phyloP scores from a whole-genome alignment of 2,888 invertebrate species.

The Lasioglossum malachurum region DNA sequence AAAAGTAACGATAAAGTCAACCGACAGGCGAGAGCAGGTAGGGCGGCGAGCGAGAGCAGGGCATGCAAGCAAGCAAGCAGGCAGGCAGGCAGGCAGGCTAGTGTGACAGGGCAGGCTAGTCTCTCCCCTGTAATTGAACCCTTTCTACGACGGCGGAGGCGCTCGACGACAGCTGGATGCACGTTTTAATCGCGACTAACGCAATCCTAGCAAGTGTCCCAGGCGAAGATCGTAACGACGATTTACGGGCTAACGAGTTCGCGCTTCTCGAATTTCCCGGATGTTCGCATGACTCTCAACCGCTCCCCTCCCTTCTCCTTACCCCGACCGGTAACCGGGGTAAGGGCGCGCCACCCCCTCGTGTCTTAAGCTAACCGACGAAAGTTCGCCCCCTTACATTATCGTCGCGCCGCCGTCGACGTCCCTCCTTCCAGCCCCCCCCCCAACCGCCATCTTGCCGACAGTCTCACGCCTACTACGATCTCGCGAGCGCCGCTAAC shows the following conservation, averaged over 20 bases:
- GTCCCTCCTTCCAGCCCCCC: conserved; percentile 10
- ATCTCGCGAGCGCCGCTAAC: conserved; percentile 69
- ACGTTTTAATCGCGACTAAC: conserved; percentile 55
- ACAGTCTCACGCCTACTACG: conserved; percentile 37
- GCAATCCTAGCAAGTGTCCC: conserved; percentile 47
- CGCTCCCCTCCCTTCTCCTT: neutral
- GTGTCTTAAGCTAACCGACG: conserved; percentile 58
- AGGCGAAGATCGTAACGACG: conserved; percentile 40
- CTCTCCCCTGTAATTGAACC: conserved; percentile 49
- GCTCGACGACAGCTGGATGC: conserved; percentile 48
- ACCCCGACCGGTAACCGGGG: neutral
- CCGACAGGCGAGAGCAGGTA: neutral
- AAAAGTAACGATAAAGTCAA: conserved; percentile 43
- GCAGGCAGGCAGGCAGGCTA: neutral
- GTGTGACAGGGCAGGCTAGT: neutral
- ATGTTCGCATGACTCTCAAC: conserved; percentile 58
- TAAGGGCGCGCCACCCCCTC: neutral
- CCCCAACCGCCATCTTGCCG: neutral
- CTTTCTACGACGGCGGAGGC: conserved; percentile 5
- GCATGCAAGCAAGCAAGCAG: neutral
- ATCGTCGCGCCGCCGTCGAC: conserved; percentile 62
- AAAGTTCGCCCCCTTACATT: conserved; percentile 72
- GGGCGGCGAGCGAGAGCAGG: neutral
- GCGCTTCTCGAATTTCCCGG: conserved; percentile 64
- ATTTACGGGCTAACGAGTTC: conserved; percentile 67